Evolutionary conservation across 2,113 vertebrate genomes (phyloP).

Genomic region (Crotalus tigris): DNA sequence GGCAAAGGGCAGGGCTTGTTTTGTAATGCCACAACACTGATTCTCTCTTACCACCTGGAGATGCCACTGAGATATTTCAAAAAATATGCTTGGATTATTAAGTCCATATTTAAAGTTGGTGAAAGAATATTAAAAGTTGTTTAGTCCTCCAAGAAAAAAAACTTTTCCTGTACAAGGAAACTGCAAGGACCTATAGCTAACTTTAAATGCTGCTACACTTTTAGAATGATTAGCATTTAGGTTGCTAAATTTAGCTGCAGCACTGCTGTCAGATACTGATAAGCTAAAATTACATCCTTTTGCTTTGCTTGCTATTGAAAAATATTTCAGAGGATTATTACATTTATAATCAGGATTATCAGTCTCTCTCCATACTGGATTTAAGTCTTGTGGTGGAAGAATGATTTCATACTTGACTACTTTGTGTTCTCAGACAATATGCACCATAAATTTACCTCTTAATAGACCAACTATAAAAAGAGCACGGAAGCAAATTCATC

Average conservation of each 20-base stretch:
- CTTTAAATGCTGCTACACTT: conserved; percentile 39
- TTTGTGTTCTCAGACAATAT: conserved; percentile 50
- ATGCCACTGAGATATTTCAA: background rate
- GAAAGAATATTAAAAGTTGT: conserved; percentile 10
- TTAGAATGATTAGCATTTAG: conserved; percentile 20
- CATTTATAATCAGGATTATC: conserved; percentile 57
- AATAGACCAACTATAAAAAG: conserved; percentile 17
- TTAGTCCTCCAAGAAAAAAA: conserved; percentile 28
- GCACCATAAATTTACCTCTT: conserved; percentile 41
- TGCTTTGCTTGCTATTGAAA: conserved; percentile 53
- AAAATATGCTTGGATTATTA: background rate
- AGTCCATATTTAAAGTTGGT: background rate
- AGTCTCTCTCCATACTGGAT: conserved; percentile 32
- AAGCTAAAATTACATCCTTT: conserved; percentile 59
- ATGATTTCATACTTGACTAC: conserved; percentile 53
- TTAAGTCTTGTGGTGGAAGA: conserved; percentile 41
- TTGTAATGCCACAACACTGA: background rate
- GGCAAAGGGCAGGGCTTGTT: background rate
- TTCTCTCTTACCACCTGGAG: background rate
- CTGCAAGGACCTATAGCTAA: conserved; percentile 49
- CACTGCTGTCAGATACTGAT: conserved; percentile 51
- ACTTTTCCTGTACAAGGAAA: background rate
- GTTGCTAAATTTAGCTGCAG: conserved; percentile 52
- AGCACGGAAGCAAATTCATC: background rate
- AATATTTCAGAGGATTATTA: conserved; percentile 57